These are phyloP conservation scores for Plecturocebus donacophilus DNA, from an alignment of 2,113 vertebrate species.

Conservation along the genomic window DNA sequence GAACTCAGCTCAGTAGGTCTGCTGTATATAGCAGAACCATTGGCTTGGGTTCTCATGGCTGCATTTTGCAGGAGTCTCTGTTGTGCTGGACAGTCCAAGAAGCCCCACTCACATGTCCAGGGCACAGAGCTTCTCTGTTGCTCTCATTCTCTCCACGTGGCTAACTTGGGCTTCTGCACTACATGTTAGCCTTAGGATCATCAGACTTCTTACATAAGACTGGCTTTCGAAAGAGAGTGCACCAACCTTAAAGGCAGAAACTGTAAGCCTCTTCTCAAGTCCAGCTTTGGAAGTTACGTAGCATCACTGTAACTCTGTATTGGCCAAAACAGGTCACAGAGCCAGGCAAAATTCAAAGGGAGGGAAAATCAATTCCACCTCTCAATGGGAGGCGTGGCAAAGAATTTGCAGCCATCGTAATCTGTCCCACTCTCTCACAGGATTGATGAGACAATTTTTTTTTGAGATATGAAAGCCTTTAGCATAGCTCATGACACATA, in stretches of 20 bases:
- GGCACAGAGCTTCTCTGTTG: not conserved
- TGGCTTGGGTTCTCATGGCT: not conserved
- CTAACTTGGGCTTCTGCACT: not conserved
- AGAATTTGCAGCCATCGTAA: not conserved
- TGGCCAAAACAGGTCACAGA: not conserved
- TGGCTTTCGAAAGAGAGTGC: not conserved
- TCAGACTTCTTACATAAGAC: not conserved
- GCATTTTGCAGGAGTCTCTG: not conserved
- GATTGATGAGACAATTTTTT: not conserved
- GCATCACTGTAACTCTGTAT: not conserved
- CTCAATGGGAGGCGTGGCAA: not conserved
- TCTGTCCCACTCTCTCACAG: not conserved
- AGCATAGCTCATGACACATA: not conserved
- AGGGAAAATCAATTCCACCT: not conserved
- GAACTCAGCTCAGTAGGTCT: not conserved
- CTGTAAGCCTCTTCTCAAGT: not conserved
- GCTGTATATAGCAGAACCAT: not conserved
- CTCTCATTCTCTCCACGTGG: not conserved
- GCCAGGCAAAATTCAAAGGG: not conserved
- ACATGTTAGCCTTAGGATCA: not conserved
- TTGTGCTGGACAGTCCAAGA: not conserved
- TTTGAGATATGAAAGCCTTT: slow-evolving; percentile 9
- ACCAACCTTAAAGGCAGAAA: not conserved
- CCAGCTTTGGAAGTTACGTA: not conserved
- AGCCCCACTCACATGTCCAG: not conserved